Percentiles rank a stretch among this genome's conserved stretches.
phyloP scores from a whole-genome alignment of 23 tunicate genomes.

The Halocynthia aurantium region DNA sequence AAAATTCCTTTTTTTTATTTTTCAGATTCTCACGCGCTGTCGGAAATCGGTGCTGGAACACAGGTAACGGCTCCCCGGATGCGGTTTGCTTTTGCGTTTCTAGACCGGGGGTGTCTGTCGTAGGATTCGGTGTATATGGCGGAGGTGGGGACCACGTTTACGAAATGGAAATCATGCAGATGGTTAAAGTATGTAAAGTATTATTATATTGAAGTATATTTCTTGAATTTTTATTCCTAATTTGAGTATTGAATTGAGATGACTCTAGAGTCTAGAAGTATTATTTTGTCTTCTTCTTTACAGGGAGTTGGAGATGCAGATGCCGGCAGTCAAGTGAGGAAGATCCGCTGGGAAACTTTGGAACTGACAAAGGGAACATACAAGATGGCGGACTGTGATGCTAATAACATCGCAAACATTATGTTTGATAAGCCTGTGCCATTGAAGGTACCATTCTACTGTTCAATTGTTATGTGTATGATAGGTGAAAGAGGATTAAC shows the following conservation, averaged over 20 bases:
- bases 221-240: too few species aligned
- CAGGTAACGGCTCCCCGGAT: slow-evolving; percentile 55
- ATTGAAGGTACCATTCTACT: slow-evolving; percentile 10
- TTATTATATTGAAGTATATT: not conserved
- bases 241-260: too few species aligned
- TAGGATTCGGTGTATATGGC: slow-evolving; percentile 53
- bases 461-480: too few species aligned
- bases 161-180: slow-evolving; percentile 36
- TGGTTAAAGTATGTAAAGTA: slow-evolving; percentile 5
- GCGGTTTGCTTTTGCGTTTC: slow-evolving; percentile 39
- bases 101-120: slow-evolving; percentile 21
- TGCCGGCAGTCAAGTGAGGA: not conserved
- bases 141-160: slow-evolving; percentile 44
- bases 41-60: slow-evolving; percentile 13
- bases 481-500: too few species aligned
- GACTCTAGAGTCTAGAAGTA: not conserved
- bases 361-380: slow-evolving; percentile 39
- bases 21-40: slow-evolving; percentile 17
- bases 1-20: too few species aligned
- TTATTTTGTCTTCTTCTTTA: not conserved
- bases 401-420: slow-evolving; percentile 27
- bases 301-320: slow-evolving; percentile 2
- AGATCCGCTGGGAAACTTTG: slow-evolving; percentile 48
- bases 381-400: slow-evolving; percentile 31
- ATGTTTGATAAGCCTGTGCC: slow-evolving; percentile 26